These are phyloP conservation scores for Trissonchulus latispiculum DNA, from an alignment of 2,888 invertebrate genomes.

Conservation along the genomic window DNA sequence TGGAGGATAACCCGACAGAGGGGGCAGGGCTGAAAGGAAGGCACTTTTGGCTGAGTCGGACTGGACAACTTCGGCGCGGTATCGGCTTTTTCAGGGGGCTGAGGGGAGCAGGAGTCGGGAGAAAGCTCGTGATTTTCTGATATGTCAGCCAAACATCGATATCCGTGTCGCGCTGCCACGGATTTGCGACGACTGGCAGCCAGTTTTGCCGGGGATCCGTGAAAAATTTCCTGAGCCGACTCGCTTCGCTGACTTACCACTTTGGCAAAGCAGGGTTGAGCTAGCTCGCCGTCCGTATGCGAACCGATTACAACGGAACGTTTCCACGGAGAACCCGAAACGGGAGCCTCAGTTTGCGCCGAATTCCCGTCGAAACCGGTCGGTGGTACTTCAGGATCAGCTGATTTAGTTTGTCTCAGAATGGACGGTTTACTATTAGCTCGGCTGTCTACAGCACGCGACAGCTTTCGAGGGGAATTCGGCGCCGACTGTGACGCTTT, in stretches of 20 bases:
- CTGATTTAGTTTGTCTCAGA: not conserved
- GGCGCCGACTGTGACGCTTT: not conserved
- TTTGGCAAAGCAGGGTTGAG: not conserved
- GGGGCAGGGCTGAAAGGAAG: not conserved
- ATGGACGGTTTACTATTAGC: not conserved
- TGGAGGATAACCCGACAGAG: not conserved
- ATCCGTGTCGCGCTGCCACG: not conserved
- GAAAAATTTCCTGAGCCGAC: not conserved
- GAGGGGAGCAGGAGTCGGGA: not conserved
- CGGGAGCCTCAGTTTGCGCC: not conserved
- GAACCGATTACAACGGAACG: not conserved
- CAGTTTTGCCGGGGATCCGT: not conserved
- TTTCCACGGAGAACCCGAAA: not conserved
- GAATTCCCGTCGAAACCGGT: too few relatives aligned
- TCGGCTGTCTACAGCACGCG: not conserved
- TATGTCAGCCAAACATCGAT: not conserved
- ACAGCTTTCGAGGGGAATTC: not conserved
- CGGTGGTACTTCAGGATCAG: too few relatives aligned
- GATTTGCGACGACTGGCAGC: not conserved
- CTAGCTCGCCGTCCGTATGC: not conserved
- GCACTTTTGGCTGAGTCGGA: not conserved
- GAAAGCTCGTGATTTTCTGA: not conserved
- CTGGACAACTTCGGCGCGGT: too few relatives aligned
- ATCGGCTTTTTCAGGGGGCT: not conserved
- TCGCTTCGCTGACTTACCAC: not conserved